Percentiles rank a stretch among this genome's conserved stretches.
Conservation (phyloP, 2,888 invertebrate species). For the Thalpophila matura region DNA sequence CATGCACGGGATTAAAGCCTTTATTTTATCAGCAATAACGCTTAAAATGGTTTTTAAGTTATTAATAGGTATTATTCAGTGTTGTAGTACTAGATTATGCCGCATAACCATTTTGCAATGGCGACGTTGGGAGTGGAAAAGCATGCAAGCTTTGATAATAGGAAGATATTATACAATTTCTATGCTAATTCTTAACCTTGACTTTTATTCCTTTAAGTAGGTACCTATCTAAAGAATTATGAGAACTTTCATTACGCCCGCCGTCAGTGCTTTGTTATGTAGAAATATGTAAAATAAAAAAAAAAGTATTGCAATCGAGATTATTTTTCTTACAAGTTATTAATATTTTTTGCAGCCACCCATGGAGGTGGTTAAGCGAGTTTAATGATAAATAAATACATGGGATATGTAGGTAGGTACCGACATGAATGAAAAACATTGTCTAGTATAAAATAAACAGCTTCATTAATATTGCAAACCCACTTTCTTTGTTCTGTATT, state of each 20-base stretch:
- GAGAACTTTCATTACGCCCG: background rate
- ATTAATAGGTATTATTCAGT: constrained; percentile 36
- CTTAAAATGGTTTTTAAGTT: constrained; percentile 11
- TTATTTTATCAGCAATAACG: constrained; percentile 6
- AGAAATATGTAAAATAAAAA: background rate
- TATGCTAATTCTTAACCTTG: constrained; percentile 29
- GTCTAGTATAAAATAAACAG: background rate
- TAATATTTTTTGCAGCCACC: too few relatives aligned
- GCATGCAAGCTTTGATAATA: constrained; percentile 39
- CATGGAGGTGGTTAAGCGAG: too few relatives aligned
- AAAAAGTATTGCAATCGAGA: background rate
- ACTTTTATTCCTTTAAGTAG: constrained; percentile 23
- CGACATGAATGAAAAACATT: too few relatives aligned
- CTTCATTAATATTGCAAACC: background rate
- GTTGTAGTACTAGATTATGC: constrained; percentile 46
- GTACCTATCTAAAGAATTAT: constrained; percentile 9
- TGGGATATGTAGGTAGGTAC: too few relatives aligned
- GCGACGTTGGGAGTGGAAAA: constrained; percentile 39
- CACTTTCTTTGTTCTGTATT: background rate
- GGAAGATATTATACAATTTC: constrained; percentile 15
- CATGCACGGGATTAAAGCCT: constrained; percentile 23
- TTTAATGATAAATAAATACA: background rate
- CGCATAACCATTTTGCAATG: constrained; percentile 63
- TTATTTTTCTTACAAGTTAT: background rate
- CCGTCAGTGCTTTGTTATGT: background rate